Conservation (phyloP, 2,797 vertebrate genomes). For the Pseudopleuronectes americanus region DNA sequence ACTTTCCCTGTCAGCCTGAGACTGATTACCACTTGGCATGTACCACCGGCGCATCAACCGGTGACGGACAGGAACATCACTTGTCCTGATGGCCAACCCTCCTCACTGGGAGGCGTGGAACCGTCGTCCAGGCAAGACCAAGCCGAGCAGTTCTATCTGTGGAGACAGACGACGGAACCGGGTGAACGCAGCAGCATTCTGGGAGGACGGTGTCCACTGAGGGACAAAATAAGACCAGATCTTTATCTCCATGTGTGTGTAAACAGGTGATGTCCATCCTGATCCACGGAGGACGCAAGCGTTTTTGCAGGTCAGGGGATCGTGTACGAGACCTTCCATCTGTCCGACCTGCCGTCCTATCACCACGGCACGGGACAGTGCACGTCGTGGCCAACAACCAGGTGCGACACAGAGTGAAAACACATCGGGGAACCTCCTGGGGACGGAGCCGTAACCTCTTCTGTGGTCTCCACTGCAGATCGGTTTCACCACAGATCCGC, state of each 20-base stretch:
- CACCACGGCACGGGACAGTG: constrained; percentile 92
- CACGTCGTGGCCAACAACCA: constrained; percentile 97
- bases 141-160: constrained; percentile 96
- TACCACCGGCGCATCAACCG: constrained; percentile 92
- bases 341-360: constrained; percentile 95
- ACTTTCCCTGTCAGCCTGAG: constrained; percentile 84
- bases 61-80: constrained; percentile 93
- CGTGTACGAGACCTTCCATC: constrained; percentile 95
- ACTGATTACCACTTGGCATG: constrained; percentile 96
- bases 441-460: not conserved
- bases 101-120: constrained; percentile 95
- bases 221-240: too few relatives aligned
- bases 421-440: not conserved
- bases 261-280: constrained; percentile 95
- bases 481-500: constrained; percentile 95
- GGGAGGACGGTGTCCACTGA: too few relatives aligned
- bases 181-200: constrained; percentile 59
- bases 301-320: constrained; percentile 95
- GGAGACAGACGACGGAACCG: constrained; percentile 93
- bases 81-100: constrained; percentile 94
- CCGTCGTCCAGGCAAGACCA: constrained; percentile 95
- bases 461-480: constrained; percentile 79
- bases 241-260: not conserved
- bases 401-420: constrained; percentile 74
- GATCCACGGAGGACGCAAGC: constrained; percentile 93